phyloP scores from a whole-genome alignment of 2,797 vertebrate genomes.

The Sebastes minor region DNA sequence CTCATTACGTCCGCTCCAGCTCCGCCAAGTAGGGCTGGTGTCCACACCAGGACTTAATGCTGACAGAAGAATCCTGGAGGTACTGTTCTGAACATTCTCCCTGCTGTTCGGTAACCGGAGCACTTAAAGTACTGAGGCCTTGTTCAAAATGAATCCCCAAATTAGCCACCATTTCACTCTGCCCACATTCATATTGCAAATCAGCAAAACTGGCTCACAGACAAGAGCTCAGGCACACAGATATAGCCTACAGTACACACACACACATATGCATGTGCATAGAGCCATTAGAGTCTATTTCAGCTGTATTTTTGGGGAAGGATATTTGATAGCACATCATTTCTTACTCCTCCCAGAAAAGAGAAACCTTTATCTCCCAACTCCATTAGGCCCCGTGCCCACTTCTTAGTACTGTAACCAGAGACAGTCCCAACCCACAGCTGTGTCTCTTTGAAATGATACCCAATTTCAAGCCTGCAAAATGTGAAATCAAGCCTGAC shows the following conservation, averaged over 20 bases:
- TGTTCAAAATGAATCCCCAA: slow-evolving; percentile 46
- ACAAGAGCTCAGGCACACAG: background rate
- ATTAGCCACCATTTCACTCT: slow-evolving; percentile 38
- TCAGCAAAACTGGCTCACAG: background rate
- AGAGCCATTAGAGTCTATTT: slow-evolving; percentile 47
- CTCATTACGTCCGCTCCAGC: slow-evolving; percentile 48
- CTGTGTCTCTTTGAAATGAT: slow-evolving; percentile 45
- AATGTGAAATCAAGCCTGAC: slow-evolving; percentile 46
- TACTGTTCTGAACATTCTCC: slow-evolving; percentile 14
- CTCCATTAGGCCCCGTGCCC: slow-evolving; percentile 59
- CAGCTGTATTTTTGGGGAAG: slow-evolving; percentile 14
- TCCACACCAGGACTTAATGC: slow-evolving; percentile 40
- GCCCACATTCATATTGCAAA: slow-evolving; percentile 25
- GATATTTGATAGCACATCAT: slow-evolving; percentile 33
- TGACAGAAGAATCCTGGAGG: slow-evolving; percentile 44
- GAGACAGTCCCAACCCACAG: slow-evolving; percentile 39
- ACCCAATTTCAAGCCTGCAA: slow-evolving; percentile 40
- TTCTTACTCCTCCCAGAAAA: slow-evolving; percentile 36
- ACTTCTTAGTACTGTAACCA: slow-evolving; percentile 39
- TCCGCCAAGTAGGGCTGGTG: slow-evolving; percentile 8
- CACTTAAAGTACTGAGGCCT: slow-evolving; percentile 32
- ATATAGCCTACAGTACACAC: background rate
- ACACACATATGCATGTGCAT: background rate
- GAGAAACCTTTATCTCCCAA: slow-evolving; percentile 47
- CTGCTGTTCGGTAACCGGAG: slow-evolving; percentile 31